Evolutionary conservation across 37 sponge, comb jelly and placozoan genomes (phyloP).

Genomic region (Agelas oroides): DNA sequence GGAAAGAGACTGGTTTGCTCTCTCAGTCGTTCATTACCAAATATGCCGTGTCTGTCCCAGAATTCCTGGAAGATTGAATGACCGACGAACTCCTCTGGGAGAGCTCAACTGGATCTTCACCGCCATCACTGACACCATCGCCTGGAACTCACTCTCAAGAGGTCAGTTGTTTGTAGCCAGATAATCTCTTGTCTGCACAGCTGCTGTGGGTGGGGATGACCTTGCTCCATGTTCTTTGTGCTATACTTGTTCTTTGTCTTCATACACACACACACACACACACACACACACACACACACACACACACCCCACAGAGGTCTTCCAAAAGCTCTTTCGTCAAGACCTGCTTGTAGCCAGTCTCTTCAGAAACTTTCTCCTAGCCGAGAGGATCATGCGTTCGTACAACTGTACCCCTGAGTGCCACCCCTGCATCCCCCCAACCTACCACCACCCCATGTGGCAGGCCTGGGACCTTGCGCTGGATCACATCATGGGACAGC

Average conservation of each 20-base stretch:
- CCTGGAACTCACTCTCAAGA: conserved; percentile 92
- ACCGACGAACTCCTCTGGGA: conserved; percentile 90
- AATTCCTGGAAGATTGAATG: conserved; percentile 89
- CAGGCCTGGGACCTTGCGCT: conserved; percentile 96
- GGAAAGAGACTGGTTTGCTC: no score
- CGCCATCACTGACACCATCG: conserved; percentile 99
- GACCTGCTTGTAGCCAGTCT: conserved; percentile 96
- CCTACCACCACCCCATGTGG: conserved; percentile 93
- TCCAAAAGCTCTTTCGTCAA: conserved; percentile 94
- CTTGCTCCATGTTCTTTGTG: no score
- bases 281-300: not conserved
- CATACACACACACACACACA: not conserved
- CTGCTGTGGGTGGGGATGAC: no score
- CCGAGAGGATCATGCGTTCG: conserved; percentile 91
- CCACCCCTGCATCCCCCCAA: conserved; percentile 88
- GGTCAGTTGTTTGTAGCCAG: conserved; percentile 54
- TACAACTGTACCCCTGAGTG: conserved; percentile 91
- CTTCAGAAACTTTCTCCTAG: conserved; percentile 94
- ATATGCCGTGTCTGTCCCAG: conserved; percentile 23
- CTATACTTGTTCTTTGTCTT: not conserved
- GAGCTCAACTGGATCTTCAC: conserved; percentile 99
- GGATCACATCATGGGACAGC: conserved; percentile 88
- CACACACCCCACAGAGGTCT: conserved; percentile 66
- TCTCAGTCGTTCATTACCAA: no score
- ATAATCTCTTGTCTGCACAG: no score